Evolutionary conservation across 2,113 vertebrate species (phyloP).

Genomic region (Natator depressus): DNA sequence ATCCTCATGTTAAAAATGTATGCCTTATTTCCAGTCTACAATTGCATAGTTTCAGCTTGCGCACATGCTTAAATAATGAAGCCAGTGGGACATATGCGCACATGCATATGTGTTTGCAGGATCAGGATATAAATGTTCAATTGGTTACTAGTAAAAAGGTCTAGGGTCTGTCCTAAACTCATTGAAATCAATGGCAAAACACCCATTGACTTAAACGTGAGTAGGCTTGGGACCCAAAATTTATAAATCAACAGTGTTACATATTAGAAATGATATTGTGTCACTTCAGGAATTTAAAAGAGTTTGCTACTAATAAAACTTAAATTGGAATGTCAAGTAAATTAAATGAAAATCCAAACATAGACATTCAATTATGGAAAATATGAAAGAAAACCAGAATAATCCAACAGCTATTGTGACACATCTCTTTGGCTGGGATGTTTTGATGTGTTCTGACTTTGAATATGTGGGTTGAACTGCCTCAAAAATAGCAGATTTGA

Average conservation of each 20-base stretch:
- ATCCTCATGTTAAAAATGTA: neutral
- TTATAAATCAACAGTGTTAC: neutral
- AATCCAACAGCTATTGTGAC: neutral
- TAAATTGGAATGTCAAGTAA: neutral
- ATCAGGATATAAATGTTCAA: neutral
- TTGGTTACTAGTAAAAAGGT: neutral
- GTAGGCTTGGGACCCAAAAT: neutral
- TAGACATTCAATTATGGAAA: neutral
- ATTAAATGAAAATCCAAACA: neutral
- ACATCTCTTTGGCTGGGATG: neutral
- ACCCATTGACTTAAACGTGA: neutral
- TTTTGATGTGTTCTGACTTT: neutral
- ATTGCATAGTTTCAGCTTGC: neutral
- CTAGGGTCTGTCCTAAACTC: neutral
- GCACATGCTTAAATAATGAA: neutral
- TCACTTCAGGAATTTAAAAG: neutral
- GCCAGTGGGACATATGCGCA: neutral
- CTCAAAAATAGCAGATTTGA: neutral
- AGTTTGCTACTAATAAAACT: neutral
- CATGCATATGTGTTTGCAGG: neutral
- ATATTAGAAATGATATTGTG: neutral
- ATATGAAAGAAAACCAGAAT: neutral
- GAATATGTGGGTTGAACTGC: neutral
- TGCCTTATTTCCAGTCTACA: neutral
- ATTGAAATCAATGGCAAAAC: neutral